Evolutionary conservation across 2,113 vertebrate species (phyloP).

Genomic region (Mus spicilegus): DNA sequence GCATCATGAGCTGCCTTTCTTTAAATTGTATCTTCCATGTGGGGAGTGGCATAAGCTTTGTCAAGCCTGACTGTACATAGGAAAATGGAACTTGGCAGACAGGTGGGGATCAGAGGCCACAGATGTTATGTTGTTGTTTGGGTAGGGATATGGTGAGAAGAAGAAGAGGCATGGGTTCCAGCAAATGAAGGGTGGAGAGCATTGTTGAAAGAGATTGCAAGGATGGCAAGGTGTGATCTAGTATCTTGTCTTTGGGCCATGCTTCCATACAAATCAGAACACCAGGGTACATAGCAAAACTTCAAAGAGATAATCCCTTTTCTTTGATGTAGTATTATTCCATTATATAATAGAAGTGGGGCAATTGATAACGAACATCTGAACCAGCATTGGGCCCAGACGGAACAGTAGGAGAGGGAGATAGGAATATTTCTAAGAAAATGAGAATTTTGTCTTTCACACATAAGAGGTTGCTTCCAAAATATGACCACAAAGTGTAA

Average conservation of each 20-base stretch:
- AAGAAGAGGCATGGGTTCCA: neutral
- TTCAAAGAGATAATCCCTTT: neutral
- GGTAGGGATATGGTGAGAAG: no score
- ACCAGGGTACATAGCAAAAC: neutral
- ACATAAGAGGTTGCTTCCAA: neutral
- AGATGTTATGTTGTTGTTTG: neutral
- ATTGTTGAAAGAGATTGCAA: neutral
- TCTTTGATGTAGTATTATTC: neutral
- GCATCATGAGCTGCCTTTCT: neutral
- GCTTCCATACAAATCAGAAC: neutral
- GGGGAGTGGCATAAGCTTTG: neutral
- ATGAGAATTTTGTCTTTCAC: neutral
- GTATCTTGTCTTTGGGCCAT: fast-evolving
- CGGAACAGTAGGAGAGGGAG: neutral
- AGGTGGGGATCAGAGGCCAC: neutral
- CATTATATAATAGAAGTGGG: neutral
- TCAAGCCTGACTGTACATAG: neutral
- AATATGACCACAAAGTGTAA: neutral
- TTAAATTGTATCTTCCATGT: neutral
- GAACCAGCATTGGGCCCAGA: neutral
- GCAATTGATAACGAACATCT: neutral
- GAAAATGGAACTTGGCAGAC: neutral
- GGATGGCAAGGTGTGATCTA: neutral
- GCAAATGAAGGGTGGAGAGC: neutral
- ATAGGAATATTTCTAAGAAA: neutral